Percentiles rank a stretch among this genome's conserved stretches.
Conservation (phyloP, 2,888 invertebrate species). For the Saturnia japonica region DNA sequence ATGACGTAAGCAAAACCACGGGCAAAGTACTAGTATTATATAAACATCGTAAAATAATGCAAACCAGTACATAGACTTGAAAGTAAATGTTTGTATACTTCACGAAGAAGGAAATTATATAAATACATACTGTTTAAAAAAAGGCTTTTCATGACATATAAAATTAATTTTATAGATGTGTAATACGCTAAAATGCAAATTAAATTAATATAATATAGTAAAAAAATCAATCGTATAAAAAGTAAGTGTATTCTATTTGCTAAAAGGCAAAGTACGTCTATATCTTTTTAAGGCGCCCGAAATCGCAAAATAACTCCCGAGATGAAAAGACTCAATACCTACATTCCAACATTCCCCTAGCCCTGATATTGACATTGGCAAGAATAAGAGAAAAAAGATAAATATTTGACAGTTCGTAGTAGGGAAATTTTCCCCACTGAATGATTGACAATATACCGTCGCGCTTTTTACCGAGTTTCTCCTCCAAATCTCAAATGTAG, state of each 20-base stretch:
- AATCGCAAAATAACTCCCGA: slow-evolving; percentile 55
- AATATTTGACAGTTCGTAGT: slow-evolving; percentile 66
- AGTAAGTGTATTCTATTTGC: slow-evolving; percentile 18
- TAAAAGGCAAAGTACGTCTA: slow-evolving; percentile 32
- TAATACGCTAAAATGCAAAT: not conserved
- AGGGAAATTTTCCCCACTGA: slow-evolving; percentile 51
- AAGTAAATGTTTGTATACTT: not conserved
- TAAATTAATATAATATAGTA: not conserved
- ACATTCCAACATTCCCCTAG: slow-evolving; percentile 53
- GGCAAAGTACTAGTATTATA: no score
- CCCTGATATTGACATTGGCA: slow-evolving; percentile 62
- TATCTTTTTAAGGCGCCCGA: slow-evolving; percentile 52
- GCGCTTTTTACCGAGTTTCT: slow-evolving; percentile 45
- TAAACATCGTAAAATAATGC: not conserved
- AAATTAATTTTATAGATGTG: not conserved
- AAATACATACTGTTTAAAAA: not conserved
- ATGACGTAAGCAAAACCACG: no score
- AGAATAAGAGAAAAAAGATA: slow-evolving; percentile 56
- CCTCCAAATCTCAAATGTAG: slow-evolving; percentile 46
- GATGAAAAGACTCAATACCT: slow-evolving; percentile 57
- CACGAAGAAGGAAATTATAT: not conserved
- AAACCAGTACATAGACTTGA: not conserved
- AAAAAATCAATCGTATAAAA: not conserved
- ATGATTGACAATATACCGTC: slow-evolving; percentile 60
- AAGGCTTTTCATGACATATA: not conserved